Conservation (phyloP, 2,888 invertebrate species). For the Pristionchus exspectatus region DNA sequence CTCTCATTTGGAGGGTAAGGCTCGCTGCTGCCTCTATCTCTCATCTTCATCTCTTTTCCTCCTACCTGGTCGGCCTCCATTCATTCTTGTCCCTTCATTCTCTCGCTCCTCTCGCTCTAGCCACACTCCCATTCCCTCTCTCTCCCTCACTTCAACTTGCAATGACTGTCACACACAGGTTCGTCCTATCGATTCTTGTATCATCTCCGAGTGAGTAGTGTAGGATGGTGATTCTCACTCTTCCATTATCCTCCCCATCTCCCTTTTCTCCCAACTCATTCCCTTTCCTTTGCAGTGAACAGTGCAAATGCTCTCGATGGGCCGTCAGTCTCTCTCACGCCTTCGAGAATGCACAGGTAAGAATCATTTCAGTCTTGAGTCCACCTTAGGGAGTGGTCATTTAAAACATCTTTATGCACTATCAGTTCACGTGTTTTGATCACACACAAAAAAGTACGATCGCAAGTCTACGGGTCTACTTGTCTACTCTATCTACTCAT, state of each 20-base stretch:
- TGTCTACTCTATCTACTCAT: background rate
- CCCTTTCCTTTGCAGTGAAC: constrained; percentile 53
- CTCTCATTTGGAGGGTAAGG: constrained; percentile 4
- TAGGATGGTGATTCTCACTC: background rate
- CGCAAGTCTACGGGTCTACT: background rate
- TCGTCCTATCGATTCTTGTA: constrained; percentile 32
- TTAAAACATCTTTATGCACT: background rate
- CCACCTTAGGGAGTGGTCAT: background rate
- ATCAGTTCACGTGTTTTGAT: background rate
- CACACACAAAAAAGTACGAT: background rate
- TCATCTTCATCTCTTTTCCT: constrained; percentile 48
- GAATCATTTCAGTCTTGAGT: constrained; percentile 26
- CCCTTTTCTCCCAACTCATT: background rate
- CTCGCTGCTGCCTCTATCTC: constrained; percentile 8
- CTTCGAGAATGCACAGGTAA: constrained; percentile 73
- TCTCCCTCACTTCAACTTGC: constrained; percentile 14
- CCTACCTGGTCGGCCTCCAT: constrained; percentile 32
- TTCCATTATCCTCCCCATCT: constrained; percentile 10
- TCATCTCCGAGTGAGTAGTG: background rate
- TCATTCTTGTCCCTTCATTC: constrained; percentile 44
- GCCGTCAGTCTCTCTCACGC: constrained; percentile 74
- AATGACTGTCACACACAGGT: constrained; percentile 55
- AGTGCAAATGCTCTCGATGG: constrained; percentile 73
- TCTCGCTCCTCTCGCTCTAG: background rate
- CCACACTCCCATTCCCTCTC: constrained; percentile 26